These are phyloP conservation scores for Metridium senile DNA, from an alignment of 92 coral and sea anemone species.

Conservation along the genomic window DNA sequence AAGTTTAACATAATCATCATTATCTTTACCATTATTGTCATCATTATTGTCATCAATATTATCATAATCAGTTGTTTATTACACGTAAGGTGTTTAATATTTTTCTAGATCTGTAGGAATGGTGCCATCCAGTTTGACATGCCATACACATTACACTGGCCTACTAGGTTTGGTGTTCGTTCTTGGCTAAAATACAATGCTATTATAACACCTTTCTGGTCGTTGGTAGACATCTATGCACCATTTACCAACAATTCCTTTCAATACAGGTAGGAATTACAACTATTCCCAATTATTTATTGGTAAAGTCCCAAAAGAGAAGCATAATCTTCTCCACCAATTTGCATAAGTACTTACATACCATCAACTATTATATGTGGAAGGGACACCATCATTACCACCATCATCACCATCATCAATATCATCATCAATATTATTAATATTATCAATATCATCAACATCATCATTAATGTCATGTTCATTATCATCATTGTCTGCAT, in stretches of 20 bases:
- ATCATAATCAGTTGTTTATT: background rate
- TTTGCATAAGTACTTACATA: too few species aligned
- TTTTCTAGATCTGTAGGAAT: background rate
- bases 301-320: too few species aligned
- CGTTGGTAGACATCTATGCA: background rate
- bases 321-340: too few species aligned
- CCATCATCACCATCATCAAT: too few species aligned
- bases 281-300: background rate
- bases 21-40: background rate
- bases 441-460: too few species aligned
- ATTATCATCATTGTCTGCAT: too few species aligned
- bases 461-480: too few species aligned
- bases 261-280: background rate
- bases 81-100: too few species aligned
- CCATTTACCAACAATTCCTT: background rate
- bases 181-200: constrained; percentile 23
- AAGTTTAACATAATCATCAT: too few species aligned
- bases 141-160: background rate
- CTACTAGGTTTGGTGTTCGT: constrained; percentile 35
- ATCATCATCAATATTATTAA: too few species aligned
- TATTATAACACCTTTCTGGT: constrained; percentile 17
- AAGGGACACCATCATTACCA: too few species aligned
- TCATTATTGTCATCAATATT: background rate
- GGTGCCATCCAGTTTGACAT: background rate
- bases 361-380: too few species aligned